Evolutionary conservation across 1,140 invertebrate genomes (phyloP), one percentile per base, ranked within the genome.

Genomic region (Vanessa atalanta): DNA sequence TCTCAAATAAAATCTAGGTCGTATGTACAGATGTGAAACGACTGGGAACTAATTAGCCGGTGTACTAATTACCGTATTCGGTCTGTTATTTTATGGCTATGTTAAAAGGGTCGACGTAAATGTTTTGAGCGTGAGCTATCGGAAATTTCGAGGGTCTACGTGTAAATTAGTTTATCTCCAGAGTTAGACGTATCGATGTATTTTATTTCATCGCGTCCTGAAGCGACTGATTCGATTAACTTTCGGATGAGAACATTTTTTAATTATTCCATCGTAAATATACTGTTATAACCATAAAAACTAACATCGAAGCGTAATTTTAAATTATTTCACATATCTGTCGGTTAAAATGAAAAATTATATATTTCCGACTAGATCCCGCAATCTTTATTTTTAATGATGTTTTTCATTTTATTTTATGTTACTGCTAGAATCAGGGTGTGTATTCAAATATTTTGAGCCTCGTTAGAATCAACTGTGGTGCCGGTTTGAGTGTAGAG

Each of bases 401-500:
- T 60, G 73, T 75, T 73, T 72, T 73, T 69, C 43, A 68, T 67
- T 75, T 60, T 67, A 74, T 74, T 78, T 74, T 78, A 48, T 73
- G 53, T 20, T 57, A 23, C 53, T n/a, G 16, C 71, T 66, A 51
- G 65, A 71, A 74, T 72, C 71, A 71, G 50, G 50, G 73, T 48
- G n/a, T 78, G 78, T 85, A 82, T 81, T 88, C 80, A 88, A 88
- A 87, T 87, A 86, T 88, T 88, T 86, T 82, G 78, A 82, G 77
- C 65, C 87, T 90, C 89, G 87, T 91, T 90, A 90, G 83, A 88
- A 87, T 85, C 89, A 87, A 88, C 86, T 84, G 83, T 78, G 85
- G 82, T 82, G 79, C 73, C 65, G 79, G 83, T 84, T 82, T 79
- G 79, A 87, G 84, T 83, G 82, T 80, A 82, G 83, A 85, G 86